Evolutionary conservation across 2,797 vertebrate genomes (phyloP).

Genomic region (Sternotherus odoratus): DNA sequence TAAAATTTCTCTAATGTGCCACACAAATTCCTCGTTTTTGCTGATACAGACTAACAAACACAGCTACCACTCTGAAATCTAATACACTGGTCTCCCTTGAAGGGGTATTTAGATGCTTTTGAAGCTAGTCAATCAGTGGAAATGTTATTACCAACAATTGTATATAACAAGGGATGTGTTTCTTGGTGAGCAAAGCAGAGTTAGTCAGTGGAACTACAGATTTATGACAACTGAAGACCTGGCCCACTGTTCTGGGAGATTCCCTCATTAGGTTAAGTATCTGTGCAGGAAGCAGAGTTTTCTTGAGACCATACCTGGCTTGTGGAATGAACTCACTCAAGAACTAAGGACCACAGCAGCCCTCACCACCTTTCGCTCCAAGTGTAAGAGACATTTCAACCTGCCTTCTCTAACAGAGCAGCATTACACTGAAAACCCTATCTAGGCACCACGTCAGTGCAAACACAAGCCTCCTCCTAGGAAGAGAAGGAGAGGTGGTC

Average conservation of each 20-base stretch:
- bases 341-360: neutral
- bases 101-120: neutral
- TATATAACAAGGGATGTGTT: neutral
- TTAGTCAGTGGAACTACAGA: neutral
- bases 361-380: neutral
- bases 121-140: too few species aligned
- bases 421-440: neutral
- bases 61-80: too few species aligned
- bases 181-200: neutral
- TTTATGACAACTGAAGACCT: neutral
- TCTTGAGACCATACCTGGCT: neutral
- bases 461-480: neutral
- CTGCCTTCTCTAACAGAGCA: too few species aligned
- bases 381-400: fast-evolving
- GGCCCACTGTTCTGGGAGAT: neutral
- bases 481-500: fast-evolving
- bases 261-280: neutral
- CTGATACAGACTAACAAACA: too few species aligned
- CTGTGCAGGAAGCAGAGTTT: fast-evolving
- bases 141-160: neutral
- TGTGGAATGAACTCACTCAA: neutral
- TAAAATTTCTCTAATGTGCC: too few species aligned
- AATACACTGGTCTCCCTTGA: neutral
- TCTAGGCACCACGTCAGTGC: too few species aligned
- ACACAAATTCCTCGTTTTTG: too few species aligned